These are phyloP conservation scores for Stictonetta naevosa DNA, from an alignment of 2,113 vertebrate species.

Conservation along the genomic window DNA sequence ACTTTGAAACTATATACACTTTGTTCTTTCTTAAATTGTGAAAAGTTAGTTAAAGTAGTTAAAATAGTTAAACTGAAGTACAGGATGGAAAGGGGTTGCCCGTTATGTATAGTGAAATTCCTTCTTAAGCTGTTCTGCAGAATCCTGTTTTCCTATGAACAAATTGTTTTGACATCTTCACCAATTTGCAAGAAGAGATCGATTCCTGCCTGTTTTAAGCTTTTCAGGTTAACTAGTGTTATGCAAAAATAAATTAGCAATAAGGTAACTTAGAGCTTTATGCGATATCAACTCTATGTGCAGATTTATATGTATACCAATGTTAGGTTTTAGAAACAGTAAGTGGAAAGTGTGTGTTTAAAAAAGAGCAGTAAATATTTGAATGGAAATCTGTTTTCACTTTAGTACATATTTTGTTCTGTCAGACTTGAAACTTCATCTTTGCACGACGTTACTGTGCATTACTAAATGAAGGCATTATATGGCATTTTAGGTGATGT, in stretches of 20 bases:
- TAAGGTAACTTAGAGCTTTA: not conserved
- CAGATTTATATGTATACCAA: not conserved
- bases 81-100: not conserved
- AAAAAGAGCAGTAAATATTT: not conserved
- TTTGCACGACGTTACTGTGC: not conserved
- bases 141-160: not conserved
- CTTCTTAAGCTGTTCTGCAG: not conserved
- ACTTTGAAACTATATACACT: not conserved
- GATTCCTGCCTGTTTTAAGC: not conserved
- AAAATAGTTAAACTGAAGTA: not conserved
- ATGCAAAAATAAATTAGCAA: not conserved
- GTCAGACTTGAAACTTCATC: not conserved
- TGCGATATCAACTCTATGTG: not conserved
- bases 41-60: not conserved
- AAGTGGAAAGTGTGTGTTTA: not conserved
- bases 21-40: not conserved
- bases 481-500: not conserved
- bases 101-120: not conserved
- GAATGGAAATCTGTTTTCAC: not conserved
- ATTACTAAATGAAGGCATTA: not conserved
- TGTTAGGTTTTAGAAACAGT: not conserved
- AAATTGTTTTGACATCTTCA: not conserved
- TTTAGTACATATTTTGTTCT: not conserved
- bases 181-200: not conserved
- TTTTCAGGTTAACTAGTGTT: not conserved